Base-by-base conservation (phyloP, 2,888 invertebrate genomes). In the Dicranocentrus wangi region DNA sequence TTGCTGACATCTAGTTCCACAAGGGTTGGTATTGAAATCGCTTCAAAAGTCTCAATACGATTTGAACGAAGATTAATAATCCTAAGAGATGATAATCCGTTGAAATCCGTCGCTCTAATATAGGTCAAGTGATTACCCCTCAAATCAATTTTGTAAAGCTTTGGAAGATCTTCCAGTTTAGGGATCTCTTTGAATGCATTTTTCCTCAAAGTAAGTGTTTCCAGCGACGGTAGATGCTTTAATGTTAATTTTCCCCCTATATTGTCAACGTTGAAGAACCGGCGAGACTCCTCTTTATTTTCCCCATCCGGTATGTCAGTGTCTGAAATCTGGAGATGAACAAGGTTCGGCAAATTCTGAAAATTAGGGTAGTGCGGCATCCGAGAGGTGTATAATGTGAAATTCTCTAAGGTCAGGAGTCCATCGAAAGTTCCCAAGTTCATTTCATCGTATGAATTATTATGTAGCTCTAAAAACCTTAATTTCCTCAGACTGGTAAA, bases 371-470 rank as follows among this genome's bases (percentile, higher is more conserved):
- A 84, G 10, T 66, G 70, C 2, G 53, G 76, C 32, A 85, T 76
- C 25, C 32, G 32, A 0, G 63, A 71, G 1, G 72, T 73, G 51
- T 84, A 71, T 8, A 86, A 53, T 0, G 21, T 32, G 3, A 86
- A 55, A 3, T 73, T 78, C 21, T 65, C 61, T 3, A 86, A 71
- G 13, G 65, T 28, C 3, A 43, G n/a, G 42, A 86, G 61, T 19
- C 80, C 69, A n/a, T 83, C 79, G 58, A 86, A 86, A 2, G 84
- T 81, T 10, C 81, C 42, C 0, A 68, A 51, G 15, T 83, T 82
- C 3, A 85, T 3, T 7, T 76, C 65, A 21, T 82, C 79, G 32
- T 32, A 32, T 32, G 32, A 32, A n/a, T n/a, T n/a, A n/a, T n/a
- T n/a, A n/a, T n/a, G n/a, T n/a, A n/a, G n/a, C n/a, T n/a, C n/a